These are phyloP conservation scores for Beris chalybata DNA, from an alignment of 2,888 invertebrate genomes.

Conservation along the genomic window DNA sequence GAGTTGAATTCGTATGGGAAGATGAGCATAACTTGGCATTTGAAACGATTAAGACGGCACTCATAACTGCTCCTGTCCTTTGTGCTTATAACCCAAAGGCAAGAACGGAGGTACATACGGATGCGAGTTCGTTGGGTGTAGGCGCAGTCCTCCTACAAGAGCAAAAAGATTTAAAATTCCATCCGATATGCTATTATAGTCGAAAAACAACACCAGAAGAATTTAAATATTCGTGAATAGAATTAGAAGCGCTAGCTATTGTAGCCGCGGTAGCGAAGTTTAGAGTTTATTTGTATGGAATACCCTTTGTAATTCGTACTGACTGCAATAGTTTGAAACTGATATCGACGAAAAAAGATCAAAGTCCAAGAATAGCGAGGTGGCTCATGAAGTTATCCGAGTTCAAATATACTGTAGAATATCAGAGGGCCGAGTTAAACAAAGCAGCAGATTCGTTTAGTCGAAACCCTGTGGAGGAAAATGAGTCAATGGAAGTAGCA, in stretches of 20 bases:
- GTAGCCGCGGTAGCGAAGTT: neutral
- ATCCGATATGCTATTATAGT: constrained; percentile 27
- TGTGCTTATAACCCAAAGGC: constrained; percentile 25
- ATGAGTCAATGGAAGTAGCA: neutral
- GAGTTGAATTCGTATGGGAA: neutral
- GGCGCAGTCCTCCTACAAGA: constrained; percentile 11
- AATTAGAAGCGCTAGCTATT: constrained; percentile 34
- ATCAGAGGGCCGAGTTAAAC: constrained; percentile 7
- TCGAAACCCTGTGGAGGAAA: constrained; percentile 14
- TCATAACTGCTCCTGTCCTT: constrained; percentile 20
- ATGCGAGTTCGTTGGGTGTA: constrained; percentile 18
- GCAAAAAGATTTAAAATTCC: neutral
- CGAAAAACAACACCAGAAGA: constrained; percentile 30
- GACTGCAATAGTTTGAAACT: constrained; percentile 16
- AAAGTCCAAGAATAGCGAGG: constrained; percentile 16
- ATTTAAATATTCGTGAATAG: constrained; percentile 28
- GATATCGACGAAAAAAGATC: constrained; percentile 12
- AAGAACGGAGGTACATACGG: constrained; percentile 17
- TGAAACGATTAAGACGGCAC: neutral
- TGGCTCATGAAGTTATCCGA: constrained; percentile 8
- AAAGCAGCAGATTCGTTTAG: constrained; percentile 33
- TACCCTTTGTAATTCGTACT: neutral
- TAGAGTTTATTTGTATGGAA: constrained; percentile 11
- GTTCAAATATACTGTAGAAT: constrained; percentile 22
- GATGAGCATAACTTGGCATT: constrained; percentile 18